Evolutionary conservation across 2,113 vertebrate genomes (phyloP), one percentile per base, ranked within the genome.

Genomic region (Leucopsar rothschildi): DNA sequence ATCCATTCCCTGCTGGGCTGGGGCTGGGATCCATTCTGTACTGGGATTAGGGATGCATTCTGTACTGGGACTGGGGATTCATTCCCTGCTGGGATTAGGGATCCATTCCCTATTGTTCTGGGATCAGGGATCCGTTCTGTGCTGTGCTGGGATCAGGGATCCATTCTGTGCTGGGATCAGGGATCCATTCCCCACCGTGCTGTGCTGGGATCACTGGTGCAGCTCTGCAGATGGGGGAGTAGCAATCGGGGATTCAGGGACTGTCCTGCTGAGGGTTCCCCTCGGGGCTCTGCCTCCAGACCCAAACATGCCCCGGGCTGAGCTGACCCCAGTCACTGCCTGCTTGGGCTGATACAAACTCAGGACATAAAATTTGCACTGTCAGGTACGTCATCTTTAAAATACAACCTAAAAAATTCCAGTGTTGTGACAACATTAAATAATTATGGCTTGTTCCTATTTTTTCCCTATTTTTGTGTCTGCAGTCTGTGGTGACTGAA

Each of bases 361-460:
- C 68, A 16, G 65, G 57, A 53, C 25, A 13, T 2, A 14, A 37
- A 33, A 86, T 29, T 8, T 6, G 1, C 17, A 6, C 35, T 50
- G 15, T 35, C 68, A 61, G 37, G 22, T 63, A 23, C 1, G 2
- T 60, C 42, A 35, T 27, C 68, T 63, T 66, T 73, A 88, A 92
- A 89, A 78, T 8, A 27, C 21, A 61, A 63, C 27, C 55, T 40
- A 40, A 92, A 88, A 61, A 57, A 15, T 16, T 33, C 52, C n/a
- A 7, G 3, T 64, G n/a, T 28, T 85, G 27, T 1, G 5, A 49
- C 1, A 8, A 65, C 55, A 60, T 85, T 82, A 63, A 95, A 86
- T 91, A 92, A 93, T 95, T 91, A 69, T 9, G 28, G 9, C 35
- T 86, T 81, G 60, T 80, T 88, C 85, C 63, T 56, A 8, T n/a